Evolutionary conservation across 1,140 invertebrate genomes (phyloP).

Genomic region (Heliothis virescens): DNA sequence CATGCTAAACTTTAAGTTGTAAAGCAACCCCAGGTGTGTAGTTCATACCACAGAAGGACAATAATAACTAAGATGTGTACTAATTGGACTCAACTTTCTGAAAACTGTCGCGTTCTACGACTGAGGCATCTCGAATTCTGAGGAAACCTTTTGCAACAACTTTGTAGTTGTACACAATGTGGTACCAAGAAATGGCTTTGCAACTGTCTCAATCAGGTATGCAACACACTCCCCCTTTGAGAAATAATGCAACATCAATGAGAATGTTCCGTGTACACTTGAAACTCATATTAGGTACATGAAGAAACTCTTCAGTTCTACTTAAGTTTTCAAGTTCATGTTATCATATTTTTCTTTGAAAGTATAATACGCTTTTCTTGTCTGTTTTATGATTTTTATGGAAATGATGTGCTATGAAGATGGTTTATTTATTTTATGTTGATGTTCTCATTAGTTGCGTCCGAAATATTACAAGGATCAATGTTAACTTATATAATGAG

Average conservation of each 20-base stretch:
- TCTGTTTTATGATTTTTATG: neutral
- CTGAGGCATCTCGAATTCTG: neutral
- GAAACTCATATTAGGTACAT: neutral
- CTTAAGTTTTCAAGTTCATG: conserved; percentile 8
- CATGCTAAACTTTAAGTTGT: conserved; percentile 8
- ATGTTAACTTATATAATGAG: neutral
- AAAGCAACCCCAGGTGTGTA: neutral
- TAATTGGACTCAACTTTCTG: neutral
- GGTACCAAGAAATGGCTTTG: neutral
- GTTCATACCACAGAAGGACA: neutral
- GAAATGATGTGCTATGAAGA: neutral
- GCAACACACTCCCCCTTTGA: neutral
- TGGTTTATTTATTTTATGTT: neutral
- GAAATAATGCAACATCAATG: conserved; percentile 4
- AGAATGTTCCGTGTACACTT: neutral
- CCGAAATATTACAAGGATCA: no score
- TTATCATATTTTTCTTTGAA: conserved; percentile 7
- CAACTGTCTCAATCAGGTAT: neutral
- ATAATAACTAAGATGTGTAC: neutral
- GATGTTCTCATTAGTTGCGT: no score
- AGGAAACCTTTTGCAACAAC: neutral
- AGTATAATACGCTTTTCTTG: neutral
- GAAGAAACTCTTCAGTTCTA: neutral
- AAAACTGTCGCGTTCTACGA: no score
- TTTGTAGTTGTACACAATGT: neutral